Conservation (phyloP, 2,113 vertebrate species). For the Ginglymostoma cirratum region DNA sequence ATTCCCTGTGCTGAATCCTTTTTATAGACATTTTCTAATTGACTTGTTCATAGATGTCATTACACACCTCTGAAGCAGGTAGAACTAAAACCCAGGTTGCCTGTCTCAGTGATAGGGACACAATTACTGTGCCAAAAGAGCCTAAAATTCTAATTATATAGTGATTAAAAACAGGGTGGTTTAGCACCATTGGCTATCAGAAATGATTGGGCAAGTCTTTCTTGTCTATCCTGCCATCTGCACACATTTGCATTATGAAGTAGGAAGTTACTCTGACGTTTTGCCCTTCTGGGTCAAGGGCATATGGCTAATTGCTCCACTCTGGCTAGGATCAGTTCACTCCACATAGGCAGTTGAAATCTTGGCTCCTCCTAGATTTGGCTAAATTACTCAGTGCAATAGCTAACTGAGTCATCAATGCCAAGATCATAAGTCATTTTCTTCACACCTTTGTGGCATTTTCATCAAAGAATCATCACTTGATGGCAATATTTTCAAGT, state of each 20-base stretch:
- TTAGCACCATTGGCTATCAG: neutral
- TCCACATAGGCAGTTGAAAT: neutral
- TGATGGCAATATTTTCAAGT: neutral
- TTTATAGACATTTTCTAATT: too few relatives aligned
- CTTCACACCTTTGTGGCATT: neutral
- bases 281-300: neutral
- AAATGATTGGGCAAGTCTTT: neutral
- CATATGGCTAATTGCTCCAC: neutral
- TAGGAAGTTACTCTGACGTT: neutral
- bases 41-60: too few relatives aligned
- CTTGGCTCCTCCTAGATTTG: neutral
- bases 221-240: neutral
- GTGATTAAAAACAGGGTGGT: neutral
- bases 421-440: neutral
- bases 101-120: too few relatives aligned
- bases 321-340: neutral
- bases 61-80: too few relatives aligned
- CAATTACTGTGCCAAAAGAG: too few relatives aligned
- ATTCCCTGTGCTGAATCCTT: neutral
- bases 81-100: too few relatives aligned
- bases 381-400: neutral
- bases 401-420: neutral
- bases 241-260: neutral
- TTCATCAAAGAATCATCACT: neutral
- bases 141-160: neutral